Evolutionary conservation across 2,888 invertebrate genomes (phyloP).

Genomic region (Melanchra persicariae): DNA sequence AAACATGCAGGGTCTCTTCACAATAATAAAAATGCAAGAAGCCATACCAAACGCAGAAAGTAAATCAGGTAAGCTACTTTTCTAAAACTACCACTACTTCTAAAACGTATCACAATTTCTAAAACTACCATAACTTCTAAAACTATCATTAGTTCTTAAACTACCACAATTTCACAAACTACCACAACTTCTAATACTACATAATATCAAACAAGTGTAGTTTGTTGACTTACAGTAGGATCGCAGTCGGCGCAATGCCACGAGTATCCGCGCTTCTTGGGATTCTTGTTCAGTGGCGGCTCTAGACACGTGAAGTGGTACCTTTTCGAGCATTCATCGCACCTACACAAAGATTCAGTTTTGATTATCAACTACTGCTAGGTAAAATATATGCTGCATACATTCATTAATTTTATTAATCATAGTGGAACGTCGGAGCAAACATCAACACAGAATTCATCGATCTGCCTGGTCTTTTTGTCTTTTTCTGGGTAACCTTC

Average conservation of each 20-base stretch:
- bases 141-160: background rate
- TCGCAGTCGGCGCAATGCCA: constrained; percentile 99
- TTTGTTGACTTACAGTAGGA: constrained; percentile 93
- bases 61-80: too few species aligned
- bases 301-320: constrained; percentile 98
- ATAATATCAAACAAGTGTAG: constrained; percentile 18
- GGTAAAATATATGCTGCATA: background rate
- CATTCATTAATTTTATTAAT: background rate
- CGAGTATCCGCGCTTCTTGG: constrained; percentile 97
- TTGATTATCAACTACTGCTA: constrained; percentile 20
- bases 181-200: constrained; percentile 14
- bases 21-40: background rate
- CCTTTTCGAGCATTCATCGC: constrained; percentile 97
- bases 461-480: too few species aligned
- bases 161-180: background rate
- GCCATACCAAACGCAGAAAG: constrained; percentile 1
- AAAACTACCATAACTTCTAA: background rate
- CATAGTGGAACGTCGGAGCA: too few species aligned
- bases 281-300: constrained; percentile 98
- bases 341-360: constrained; percentile 88
- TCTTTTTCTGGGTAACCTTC: too few species aligned
- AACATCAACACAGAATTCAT: too few species aligned
- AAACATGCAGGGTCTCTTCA: constrained; percentile 4
- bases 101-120: background rate
- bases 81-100: background rate